phyloP scores from a whole-genome alignment of 2,113 vertebrate genomes.

The Willisornis vidua region DNA sequence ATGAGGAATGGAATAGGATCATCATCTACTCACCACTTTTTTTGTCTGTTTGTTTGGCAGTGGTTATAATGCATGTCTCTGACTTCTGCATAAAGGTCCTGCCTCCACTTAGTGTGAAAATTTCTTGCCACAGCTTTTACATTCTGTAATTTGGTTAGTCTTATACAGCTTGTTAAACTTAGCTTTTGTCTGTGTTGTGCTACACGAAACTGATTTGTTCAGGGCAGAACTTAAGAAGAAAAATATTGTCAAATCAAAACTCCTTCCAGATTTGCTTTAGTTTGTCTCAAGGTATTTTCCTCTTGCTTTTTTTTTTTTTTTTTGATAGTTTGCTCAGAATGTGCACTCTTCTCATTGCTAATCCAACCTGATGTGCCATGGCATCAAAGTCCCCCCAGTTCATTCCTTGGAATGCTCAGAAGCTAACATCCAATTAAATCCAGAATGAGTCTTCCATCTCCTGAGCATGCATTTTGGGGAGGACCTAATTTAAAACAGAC shows the following conservation, averaged over 20 bases:
- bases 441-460: conserved; percentile 41
- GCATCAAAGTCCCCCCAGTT: conserved; percentile 41
- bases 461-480: conserved; percentile 1
- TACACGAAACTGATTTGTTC: not conserved
- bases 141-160: not conserved
- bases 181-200: not conserved
- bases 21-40: not conserved
- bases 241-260: conserved; percentile 20
- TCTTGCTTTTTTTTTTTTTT: conserved; percentile 1
- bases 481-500: conserved; percentile 51
- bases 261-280: conserved; percentile 4
- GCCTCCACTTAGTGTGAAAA: not conserved
- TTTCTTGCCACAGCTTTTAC: not conserved
- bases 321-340: not conserved
- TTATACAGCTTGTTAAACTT: not conserved
- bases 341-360: not conserved
- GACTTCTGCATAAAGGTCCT: not conserved
- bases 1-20: not conserved
- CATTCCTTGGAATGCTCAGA: conserved; percentile 3
- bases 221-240: not conserved
- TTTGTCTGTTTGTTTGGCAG: not conserved
- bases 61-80: not conserved
- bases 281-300: not conserved
- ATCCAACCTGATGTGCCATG: not conserved
- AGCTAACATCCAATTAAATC: conserved; percentile 51